Evolutionary conservation across 2,113 vertebrate species (phyloP).

Genomic region (Chaenocephalus aceratus): DNA sequence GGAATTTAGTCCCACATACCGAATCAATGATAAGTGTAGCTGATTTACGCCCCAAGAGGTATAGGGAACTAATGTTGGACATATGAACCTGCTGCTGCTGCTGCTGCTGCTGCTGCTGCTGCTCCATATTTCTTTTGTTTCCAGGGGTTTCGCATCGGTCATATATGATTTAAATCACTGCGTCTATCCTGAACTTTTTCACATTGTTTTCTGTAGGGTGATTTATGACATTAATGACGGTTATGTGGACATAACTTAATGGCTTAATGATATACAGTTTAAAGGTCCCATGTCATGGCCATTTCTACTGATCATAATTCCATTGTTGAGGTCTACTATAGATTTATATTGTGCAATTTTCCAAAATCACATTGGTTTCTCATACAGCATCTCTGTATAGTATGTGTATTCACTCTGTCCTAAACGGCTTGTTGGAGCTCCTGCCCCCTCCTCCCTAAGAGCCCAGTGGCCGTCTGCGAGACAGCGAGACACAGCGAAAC

Average conservation of each 20-base stretch:
- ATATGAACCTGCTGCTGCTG: background rate
- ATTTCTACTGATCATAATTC: no score
- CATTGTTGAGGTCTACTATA: no score
- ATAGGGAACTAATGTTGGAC: conserved; percentile 30
- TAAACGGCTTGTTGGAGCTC: no score
- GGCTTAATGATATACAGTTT: background rate
- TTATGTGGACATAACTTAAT: background rate
- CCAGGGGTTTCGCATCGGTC: conserved; percentile 22
- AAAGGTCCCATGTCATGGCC: no score
- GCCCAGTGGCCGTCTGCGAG: no score
- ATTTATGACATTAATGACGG: conserved; percentile 4
- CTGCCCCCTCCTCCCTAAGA: no score
- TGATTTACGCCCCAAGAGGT: conserved; percentile 49
- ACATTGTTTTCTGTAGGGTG: background rate
- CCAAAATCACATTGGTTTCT: no score
- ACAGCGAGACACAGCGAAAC: no score
- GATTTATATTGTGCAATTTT: no score
- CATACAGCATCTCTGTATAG: no score
- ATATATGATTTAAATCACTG: conserved; percentile 34
- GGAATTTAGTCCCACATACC: conserved; percentile 32
- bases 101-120: conserved; percentile 12
- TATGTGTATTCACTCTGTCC: no score
- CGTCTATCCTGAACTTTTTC: background rate
- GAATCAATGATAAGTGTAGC: conserved; percentile 39
- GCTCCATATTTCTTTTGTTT: conserved; percentile 35